A percentile compares a stretch with the other conserved stretches of the same genome.
Evolutionary conservation across 1,140 invertebrate genomes (phyloP).

Genomic region (Apis florea): DNA sequence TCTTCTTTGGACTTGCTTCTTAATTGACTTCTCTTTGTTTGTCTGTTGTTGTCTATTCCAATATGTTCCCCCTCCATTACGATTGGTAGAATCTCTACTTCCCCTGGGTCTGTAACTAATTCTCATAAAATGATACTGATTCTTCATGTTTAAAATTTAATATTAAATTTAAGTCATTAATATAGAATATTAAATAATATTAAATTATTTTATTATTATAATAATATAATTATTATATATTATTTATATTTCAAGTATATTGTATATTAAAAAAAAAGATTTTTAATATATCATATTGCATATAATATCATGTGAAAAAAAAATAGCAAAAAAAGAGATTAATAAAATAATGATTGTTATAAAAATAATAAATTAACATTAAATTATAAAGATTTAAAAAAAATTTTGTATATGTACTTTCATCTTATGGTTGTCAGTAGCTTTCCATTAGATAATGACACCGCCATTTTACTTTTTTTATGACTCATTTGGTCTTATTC

Average conservation of each 20-base stretch:
- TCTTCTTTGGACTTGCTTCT: slow-evolving; percentile 80
- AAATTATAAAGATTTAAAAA: background rate
- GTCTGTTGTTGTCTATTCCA: slow-evolving; percentile 78
- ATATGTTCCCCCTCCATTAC: slow-evolving; percentile 74
- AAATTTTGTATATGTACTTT: background rate
- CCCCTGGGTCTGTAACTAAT: slow-evolving; percentile 73
- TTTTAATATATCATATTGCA: too few species aligned
- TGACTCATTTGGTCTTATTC: background rate
- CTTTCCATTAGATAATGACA: slow-evolving; percentile 9
- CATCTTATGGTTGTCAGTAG: slow-evolving; percentile 19
- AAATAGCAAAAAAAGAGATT: background rate
- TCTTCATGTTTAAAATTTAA: background rate
- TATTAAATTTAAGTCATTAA: background rate
- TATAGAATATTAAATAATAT: background rate
- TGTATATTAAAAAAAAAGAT: background rate
- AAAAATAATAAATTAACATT: background rate
- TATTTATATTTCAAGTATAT: background rate
- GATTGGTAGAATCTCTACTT: slow-evolving; percentile 75
- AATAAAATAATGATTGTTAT: background rate
- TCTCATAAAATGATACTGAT: background rate
- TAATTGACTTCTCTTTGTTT: slow-evolving; percentile 70
- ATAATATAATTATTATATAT: too few species aligned
- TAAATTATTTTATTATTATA: too few species aligned
- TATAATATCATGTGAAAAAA: too few species aligned
- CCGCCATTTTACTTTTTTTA: background rate